Evolutionary conservation across 2,888 invertebrate species (phyloP).

Genomic region (Dilophus febrilis): DNA sequence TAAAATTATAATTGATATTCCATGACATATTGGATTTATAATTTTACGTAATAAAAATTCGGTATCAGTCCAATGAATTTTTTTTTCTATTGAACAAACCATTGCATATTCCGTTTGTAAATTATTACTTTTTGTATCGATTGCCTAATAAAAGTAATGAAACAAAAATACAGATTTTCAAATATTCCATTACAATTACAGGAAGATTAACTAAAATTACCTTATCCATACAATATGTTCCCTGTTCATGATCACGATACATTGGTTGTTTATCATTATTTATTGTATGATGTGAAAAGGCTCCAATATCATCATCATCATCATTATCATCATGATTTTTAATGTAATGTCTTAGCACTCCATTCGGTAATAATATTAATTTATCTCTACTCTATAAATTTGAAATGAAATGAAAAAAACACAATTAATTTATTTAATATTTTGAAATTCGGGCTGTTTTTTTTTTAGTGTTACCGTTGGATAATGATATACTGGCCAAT

Average conservation of each 20-base stretch:
- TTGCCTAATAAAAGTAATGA: conserved; percentile 15
- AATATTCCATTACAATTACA: not conserved
- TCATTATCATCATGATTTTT: conserved; percentile 34
- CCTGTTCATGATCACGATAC: conserved; percentile 52
- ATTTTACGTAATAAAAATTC: conserved; percentile 58
- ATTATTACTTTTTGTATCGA: conserved; percentile 22
- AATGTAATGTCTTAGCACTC: conserved; percentile 55
- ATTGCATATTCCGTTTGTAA: conserved; percentile 48
- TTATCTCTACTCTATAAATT: conserved; percentile 31
- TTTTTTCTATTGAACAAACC: conserved; percentile 55
- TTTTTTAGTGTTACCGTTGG: too few species aligned
- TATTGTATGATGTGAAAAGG: conserved; percentile 17
- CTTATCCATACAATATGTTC: conserved; percentile 70
- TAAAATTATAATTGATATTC: conserved; percentile 50
- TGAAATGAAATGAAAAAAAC: conserved; percentile 3
- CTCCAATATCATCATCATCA: conserved; percentile 21
- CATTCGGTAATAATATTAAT: conserved; percentile 47
- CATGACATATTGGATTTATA: conserved; percentile 60
- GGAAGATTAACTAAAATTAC: conserved; percentile 26
- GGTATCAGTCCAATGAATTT: conserved; percentile 53
- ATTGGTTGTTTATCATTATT: conserved; percentile 31
- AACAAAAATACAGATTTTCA: too few species aligned
- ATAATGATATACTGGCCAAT: conserved; percentile 47
- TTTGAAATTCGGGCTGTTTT: too few species aligned
- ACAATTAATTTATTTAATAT: not conserved